Percentiles rank a stretch among this genome's conserved stretches.
Conservation (phyloP, 2,888 invertebrate species). For the Coronaproctus castanopsis region DNA sequence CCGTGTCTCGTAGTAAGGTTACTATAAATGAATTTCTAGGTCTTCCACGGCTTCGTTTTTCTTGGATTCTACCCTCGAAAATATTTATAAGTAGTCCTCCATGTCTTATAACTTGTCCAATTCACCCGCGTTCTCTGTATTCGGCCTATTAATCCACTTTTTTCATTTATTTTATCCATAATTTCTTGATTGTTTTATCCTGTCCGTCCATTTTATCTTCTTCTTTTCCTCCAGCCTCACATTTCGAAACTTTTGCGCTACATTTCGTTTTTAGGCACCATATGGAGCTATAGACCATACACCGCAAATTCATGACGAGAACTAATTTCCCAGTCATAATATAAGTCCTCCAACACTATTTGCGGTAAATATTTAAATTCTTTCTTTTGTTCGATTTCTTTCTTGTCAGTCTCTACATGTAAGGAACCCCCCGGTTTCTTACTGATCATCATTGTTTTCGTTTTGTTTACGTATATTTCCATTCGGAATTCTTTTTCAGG, state of each 20-base stretch:
- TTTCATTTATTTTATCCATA: background rate
- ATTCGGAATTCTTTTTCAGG: background rate
- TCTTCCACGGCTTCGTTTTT: background rate
- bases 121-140: background rate
- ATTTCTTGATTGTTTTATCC: background rate
- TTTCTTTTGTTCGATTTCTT: background rate
- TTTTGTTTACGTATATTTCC: background rate
- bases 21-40: background rate
- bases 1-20: background rate
- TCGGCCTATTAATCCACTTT: background rate
- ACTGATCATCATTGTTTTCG: background rate
- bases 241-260: background rate
- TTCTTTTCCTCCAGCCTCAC: background rate
- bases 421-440: background rate
- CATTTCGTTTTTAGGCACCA: background rate
- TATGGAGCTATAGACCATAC: background rate
- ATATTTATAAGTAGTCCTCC: background rate
- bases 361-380: background rate
- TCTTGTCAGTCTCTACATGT: background rate
- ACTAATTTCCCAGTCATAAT: background rate
- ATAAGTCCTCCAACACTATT: background rate
- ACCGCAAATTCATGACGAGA: background rate
- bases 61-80: background rate
- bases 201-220: too few species aligned
- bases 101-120: background rate